Base-by-base conservation (phyloP, 2,113 vertebrate genomes). In the Panthera tigris region DNA sequence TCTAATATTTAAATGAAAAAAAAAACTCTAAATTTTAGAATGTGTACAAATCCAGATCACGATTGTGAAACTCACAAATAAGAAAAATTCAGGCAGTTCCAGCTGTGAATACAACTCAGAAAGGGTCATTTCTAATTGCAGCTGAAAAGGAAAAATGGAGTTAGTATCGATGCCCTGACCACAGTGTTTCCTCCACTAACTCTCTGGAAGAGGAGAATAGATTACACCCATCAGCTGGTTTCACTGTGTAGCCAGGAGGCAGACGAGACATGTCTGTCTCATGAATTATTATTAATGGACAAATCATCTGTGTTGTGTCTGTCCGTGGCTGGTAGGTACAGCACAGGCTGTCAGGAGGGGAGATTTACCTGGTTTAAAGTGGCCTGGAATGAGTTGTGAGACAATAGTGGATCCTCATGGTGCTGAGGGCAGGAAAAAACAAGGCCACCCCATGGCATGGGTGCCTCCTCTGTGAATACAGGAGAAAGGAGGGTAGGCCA, bases 51-150 rank as follows among this genome's bases (percentile, higher is more conserved):
- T 74, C 68, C 39, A 57, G n/a, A 52, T 45, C 27, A 50, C 18
- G 21, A 89, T 63, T 41, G 36, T 83, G 94, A 88, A 86, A 89
- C 50, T 52, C 92, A 93, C 93, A 89, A 66, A 95, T 82, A 61
- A 82, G 89, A 86, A 86, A 86, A 86, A 84, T 50, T 21, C 50
- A 78, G 19, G 16, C 57, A 89, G 82, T 65, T 55, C 69, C 76
- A 78, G 66, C 90, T 81, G 76, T 39, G 95, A 94, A 25, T 21
- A 65, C 31, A 36, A 3, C 69, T 69, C 55, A 15, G 39, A 85
- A 95, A 29, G 85, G 85, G 76, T 68, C 79, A 48, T 91, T 92
- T 95, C 83, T 96, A 80, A 87, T 87, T 89, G 93, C 50, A 85
- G 52, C 52, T 23, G 94, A 81, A 96, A 94, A 89, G 89, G 82